Evolutionary conservation across 1,140 invertebrate species (phyloP).

Genomic region (Hydropsyche tenuis): DNA sequence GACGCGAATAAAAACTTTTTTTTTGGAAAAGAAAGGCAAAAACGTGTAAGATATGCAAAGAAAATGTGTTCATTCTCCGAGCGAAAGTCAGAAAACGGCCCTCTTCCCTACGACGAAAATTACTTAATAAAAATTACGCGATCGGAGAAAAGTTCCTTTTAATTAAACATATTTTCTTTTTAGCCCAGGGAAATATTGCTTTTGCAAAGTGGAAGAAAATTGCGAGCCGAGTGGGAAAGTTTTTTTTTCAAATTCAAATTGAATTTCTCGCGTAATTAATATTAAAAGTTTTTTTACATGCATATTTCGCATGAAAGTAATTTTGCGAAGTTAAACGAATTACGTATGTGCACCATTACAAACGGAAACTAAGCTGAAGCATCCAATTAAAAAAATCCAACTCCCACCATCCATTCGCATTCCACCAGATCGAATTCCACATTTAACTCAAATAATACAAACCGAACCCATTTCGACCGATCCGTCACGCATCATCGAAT

Average conservation of each 20-base stretch:
- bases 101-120: not conserved
- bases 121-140: conserved; percentile 22
- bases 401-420: too few relatives aligned
- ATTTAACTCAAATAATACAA: too few relatives aligned
- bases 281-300: not conserved
- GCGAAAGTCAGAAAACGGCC: not conserved
- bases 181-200: conserved; percentile 7
- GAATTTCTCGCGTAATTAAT: conserved; percentile 6
- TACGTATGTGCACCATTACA: too few relatives aligned
- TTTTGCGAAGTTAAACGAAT: too few relatives aligned
- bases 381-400: too few relatives aligned
- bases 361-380: too few relatives aligned
- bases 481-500: too few relatives aligned
- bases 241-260: not conserved
- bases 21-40: not conserved
- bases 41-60: conserved; percentile 4
- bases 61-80: conserved; percentile 1
- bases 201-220: conserved; percentile 14
- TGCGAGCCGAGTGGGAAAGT: not conserved
- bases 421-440: too few relatives aligned
- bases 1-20: not conserved
- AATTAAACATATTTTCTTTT: conserved; percentile 27
- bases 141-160: conserved; percentile 20
- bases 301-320: not conserved
- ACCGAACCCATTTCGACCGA: too few relatives aligned